phyloP scores from a whole-genome alignment of 2,113 vertebrate genomes.

The Carassius carassius region DNA sequence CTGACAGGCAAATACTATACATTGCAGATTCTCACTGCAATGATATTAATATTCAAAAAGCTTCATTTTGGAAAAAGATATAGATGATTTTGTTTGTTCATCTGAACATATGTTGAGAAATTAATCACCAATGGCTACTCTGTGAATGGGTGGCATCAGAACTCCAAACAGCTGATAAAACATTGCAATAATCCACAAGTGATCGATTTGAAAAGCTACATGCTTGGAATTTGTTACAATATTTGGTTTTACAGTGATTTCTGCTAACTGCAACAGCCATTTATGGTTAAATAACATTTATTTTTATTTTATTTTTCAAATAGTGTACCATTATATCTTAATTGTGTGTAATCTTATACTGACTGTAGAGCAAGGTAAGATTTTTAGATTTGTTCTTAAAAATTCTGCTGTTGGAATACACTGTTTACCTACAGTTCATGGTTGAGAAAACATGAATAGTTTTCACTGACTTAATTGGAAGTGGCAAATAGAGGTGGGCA shows the following conservation, averaged over 20 bases:
- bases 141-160: not conserved
- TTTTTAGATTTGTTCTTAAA: too few species aligned
- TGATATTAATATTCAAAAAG: not conserved
- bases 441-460: not conserved
- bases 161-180: not conserved
- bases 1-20: not conserved
- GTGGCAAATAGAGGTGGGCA: not conserved
- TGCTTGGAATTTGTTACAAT: too few species aligned
- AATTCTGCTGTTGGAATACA: not conserved
- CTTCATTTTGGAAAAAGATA: not conserved
- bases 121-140: not conserved
- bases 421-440: not conserved
- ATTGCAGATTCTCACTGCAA: not conserved
- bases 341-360: too few species aligned
- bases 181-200: too few species aligned
- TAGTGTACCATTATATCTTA: too few species aligned
- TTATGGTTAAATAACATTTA: too few species aligned
- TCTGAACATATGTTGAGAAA: too few species aligned
- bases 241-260: too few species aligned
- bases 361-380: too few species aligned
- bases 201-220: too few species aligned
- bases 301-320: too few species aligned
- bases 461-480: not conserved
- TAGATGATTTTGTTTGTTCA: not conserved
- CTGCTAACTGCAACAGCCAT: too few species aligned